Evolutionary conservation across 30 jellyfish, hydroid and myxozoan genomes (phyloP).

Genomic region (Aurelia coerulea): DNA sequence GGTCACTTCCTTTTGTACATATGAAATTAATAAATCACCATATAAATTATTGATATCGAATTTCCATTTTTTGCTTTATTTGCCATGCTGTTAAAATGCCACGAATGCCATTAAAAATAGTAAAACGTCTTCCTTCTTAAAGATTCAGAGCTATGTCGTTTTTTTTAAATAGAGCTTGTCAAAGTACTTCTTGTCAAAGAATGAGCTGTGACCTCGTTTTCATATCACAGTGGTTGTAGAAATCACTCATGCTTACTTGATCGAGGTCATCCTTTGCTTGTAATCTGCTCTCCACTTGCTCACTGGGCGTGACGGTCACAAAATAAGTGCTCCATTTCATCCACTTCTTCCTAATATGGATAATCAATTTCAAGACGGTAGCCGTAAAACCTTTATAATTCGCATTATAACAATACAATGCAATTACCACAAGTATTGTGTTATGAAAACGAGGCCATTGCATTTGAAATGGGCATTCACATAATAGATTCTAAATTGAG

Average conservation of each 20-base stretch:
- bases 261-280: constrained; percentile 70
- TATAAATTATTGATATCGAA: no score
- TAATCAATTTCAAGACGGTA: constrained; percentile 66
- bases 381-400: constrained; percentile 26
- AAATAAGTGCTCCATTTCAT: constrained; percentile 87
- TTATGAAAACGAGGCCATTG: constrained; percentile 77
- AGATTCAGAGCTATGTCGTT: no score
- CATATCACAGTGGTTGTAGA: constrained; percentile 31
- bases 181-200: neutral
- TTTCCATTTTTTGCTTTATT: no score
- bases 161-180: no score
- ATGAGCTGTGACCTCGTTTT: constrained; percentile 48
- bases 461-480: neutral
- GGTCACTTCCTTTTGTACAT: no score
- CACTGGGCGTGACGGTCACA: constrained; percentile 84
- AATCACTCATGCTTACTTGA: constrained; percentile 77
- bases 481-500: no score
- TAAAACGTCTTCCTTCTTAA: no score
- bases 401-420: constrained; percentile 7
- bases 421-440: constrained; percentile 2
- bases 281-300: constrained; percentile 73
- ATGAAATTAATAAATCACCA: no score
- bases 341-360: constrained; percentile 88
- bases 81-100: no score
- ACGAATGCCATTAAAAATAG: no score